Base-by-base conservation (phyloP, 2,113 vertebrate species). In the Barbus barbus region DNA sequence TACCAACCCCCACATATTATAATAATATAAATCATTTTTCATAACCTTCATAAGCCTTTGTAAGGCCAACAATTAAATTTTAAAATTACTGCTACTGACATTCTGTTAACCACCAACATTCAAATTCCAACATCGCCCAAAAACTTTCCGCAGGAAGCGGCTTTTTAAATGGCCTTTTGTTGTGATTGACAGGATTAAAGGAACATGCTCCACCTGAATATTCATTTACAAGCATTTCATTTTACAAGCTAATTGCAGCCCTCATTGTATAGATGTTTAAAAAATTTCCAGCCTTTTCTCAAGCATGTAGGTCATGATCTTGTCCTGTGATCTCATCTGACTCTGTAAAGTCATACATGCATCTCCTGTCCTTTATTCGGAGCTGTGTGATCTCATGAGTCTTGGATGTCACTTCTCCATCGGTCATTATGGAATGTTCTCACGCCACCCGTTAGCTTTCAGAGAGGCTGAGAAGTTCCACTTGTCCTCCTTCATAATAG, bases 351-450 rank as follows among this genome's bases (percentile, higher is more conserved):
- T 56, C 79, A 71, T 53, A 53, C 79, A 71, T 11, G 24, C 79
- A 87, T 90, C 90, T 87, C 88, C 87, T 83, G 89, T 88, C 91
- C 90, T 69, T 88, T 86, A 84, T 20, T 53, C 41, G 53, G 80
- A 89, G 82, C 61, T 87, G 88, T 88, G 67, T 90, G 90, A 93
- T 93, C 90, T 94, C 90, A 93, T 90, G 89, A 89, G 87, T 91
- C 86, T 94, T 90, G 86, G 91, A 91, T 92, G 90, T 89, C 92
- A 92, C 81, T 88, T 83, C 81, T 88, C 79, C 87, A 83, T 69
- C 76, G 80, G 82, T 83, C 87, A 83, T 90, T 83, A 44, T 79
- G 51, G 69, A 48, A 81, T 67, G 65, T 87, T 90, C 77, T 89
- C 85, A 83, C 12, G 5, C 82, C 81, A 69, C 85, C 82, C 26